Evolutionary conservation across 2,797 vertebrate genomes (phyloP).

Genomic region (Coregonus sp.): DNA sequence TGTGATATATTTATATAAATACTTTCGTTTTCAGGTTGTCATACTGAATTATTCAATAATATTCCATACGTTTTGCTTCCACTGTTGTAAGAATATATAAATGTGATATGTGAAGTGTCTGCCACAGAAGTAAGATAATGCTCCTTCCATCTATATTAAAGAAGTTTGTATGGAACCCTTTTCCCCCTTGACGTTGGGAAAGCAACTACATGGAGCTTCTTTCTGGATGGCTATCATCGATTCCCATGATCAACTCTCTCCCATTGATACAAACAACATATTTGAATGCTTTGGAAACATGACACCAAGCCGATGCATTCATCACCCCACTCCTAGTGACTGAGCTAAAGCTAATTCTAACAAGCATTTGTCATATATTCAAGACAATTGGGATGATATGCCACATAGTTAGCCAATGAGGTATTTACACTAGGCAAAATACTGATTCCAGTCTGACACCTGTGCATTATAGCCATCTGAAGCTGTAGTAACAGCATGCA

Average conservation of each 20-base stretch:
- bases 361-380: neutral
- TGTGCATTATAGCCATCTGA: neutral
- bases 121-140: neutral
- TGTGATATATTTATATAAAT: slow-evolving; percentile 34
- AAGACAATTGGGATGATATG: neutral
- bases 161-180: too few relatives aligned
- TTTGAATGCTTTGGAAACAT: neutral
- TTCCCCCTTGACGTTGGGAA: neutral
- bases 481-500: neutral
- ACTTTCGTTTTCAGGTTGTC: slow-evolving; percentile 21
- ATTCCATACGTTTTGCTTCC: neutral
- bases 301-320: neutral
- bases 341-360: neutral
- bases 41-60: slow-evolving; percentile 12
- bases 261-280: neutral
- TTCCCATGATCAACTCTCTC: neutral
- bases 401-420: neutral
- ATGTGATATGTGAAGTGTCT: neutral
- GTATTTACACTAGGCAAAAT: neutral
- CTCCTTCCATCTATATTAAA: neutral
- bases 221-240: neutral
- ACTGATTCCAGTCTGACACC: too few relatives aligned
- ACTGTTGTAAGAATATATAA: neutral
- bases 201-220: neutral
- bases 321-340: neutral